A percentile compares a stretch with the other conserved stretches of the same genome.
Conservation (phyloP, 1,140 invertebrate genomes). For the Archivesica marissinica region DNA sequence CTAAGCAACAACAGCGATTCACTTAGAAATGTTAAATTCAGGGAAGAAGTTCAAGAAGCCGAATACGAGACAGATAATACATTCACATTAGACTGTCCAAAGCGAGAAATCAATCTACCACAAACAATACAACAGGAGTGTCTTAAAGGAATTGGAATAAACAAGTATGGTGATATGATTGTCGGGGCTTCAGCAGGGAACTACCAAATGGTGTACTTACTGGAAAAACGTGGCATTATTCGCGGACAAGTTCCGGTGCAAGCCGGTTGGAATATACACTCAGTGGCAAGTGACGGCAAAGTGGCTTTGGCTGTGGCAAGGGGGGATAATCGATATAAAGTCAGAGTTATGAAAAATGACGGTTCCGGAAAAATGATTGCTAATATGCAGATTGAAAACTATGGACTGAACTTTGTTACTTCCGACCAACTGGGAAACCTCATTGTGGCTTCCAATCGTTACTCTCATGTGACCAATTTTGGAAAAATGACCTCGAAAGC, state of each 20-base stretch:
- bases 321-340: slow-evolving; percentile 79
- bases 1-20: slow-evolving; percentile 69
- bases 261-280: slow-evolving; percentile 76
- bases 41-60: slow-evolving; percentile 65
- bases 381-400: slow-evolving; percentile 77
- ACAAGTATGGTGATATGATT: slow-evolving; percentile 75
- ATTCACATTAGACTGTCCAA: slow-evolving; percentile 70
- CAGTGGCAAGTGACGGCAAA: slow-evolving; percentile 77
- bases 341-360: slow-evolving; percentile 75
- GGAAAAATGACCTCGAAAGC: slow-evolving; percentile 70
- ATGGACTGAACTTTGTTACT: slow-evolving; percentile 77
- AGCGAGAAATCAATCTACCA: slow-evolving; percentile 71
- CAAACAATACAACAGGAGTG: slow-evolving; percentile 73
- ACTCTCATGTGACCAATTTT: slow-evolving; percentile 66
- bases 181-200: slow-evolving; percentile 71
- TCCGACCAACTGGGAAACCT: slow-evolving; percentile 71
- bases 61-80: slow-evolving; percentile 69
- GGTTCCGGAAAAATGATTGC: slow-evolving; percentile 71
- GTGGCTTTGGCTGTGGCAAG: slow-evolving; percentile 74
- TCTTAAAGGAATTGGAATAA: slow-evolving; percentile 78
- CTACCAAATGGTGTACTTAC: slow-evolving; percentile 72
- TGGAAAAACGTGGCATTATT: slow-evolving; percentile 79
- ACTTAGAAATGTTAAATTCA: slow-evolving; percentile 67
- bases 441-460: slow-evolving; percentile 76
- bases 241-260: slow-evolving; percentile 74